Evolutionary conservation across 2,113 vertebrate genomes (phyloP).

Genomic region (Lucifuga dentata): DNA sequence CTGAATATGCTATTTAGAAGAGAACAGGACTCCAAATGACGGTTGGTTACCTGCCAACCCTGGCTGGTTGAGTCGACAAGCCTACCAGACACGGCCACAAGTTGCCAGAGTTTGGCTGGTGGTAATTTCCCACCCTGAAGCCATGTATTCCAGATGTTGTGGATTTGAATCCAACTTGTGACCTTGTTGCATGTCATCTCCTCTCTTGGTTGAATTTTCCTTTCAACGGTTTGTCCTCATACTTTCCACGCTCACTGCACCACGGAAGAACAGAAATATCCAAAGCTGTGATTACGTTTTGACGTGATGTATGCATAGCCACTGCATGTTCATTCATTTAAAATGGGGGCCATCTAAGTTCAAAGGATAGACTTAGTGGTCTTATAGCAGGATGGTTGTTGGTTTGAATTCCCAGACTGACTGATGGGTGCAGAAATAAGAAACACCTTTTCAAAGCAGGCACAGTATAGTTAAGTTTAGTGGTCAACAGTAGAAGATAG

Average conservation of each 20-base stretch:
- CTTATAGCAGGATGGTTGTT: too few species aligned
- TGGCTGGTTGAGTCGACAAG: constrained; percentile 4
- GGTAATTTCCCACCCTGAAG: constrained; percentile 54
- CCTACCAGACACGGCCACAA: constrained; percentile 15
- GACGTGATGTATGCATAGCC: too few species aligned
- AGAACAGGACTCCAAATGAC: constrained; percentile 25
- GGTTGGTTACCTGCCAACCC: constrained; percentile 19
- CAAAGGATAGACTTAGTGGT: too few species aligned
- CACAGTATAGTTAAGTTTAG: too few species aligned
- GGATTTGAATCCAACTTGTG: constrained; percentile 47
- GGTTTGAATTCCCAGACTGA: too few species aligned
- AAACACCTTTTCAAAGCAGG: too few species aligned
- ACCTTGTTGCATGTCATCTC: constrained; percentile 56
- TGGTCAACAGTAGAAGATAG: too few species aligned
- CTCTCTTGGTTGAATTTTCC: constrained; percentile 20
- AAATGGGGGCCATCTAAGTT: too few species aligned
- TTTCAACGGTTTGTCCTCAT: constrained; percentile 12
- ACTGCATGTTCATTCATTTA: too few species aligned
- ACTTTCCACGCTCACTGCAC: constrained; percentile 19
- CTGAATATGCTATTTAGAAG: constrained; percentile 10
- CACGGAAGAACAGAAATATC: too few species aligned
- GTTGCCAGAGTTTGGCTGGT: constrained; percentile 44
- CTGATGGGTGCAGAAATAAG: too few species aligned
- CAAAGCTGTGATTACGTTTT: too few species aligned
- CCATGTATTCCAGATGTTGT: constrained; percentile 63